Base-by-base conservation (phyloP, 1,140 invertebrate genomes). In the Babylonia areolata region DNA sequence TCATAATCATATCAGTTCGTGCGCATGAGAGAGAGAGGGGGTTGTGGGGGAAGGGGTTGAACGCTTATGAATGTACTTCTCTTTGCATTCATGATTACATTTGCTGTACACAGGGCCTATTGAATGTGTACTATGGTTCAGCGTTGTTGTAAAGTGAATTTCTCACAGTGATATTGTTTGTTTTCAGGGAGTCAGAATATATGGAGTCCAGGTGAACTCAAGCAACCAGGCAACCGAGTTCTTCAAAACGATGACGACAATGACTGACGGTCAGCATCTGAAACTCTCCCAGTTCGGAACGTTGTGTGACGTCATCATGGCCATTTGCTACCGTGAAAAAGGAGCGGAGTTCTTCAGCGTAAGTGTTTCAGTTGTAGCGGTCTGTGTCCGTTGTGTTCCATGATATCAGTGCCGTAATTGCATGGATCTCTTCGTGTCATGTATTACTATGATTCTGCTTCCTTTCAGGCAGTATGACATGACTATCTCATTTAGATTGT, bases 231-330 rank as follows among this genome's bases (percentile, higher is more conserved):
- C 58, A 0, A 79, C 54, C 28, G 40, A 51, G 2, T 89, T 90
- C 46, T 87, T 88, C 73, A 46, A 87, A 33, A 87, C 86, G 6
- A 88, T 91, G 42, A 81, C 90, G 2, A 35, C 71, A 28, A 31
- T 81, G 15, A 90, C 90, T 0, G 87, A 78, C 1, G 90, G 90
- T 20, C 79, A 82, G 37, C 85, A 88, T 40, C 81, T 92, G 2
- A 77, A 82, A 1, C 80, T 91, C 35, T 79, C 82, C 37, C 82
- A 88, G 23, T 90, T 92, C 58, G 69, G 64, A n/a, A 87, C 85
- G 37, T 79, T 90, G 20, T 92, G 88, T 86, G 88, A 89, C 81
- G 71, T 90, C n/a, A 71, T 92, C n/a, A 92, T 91, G 90, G 88
- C 90, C 54, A 89, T 91, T 6, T 91, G 89, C 71, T 91, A 91